These are phyloP conservation scores for Drosophila leonis DNA, from an alignment of 2,888 invertebrate genomes.

Conservation along the genomic window DNA sequence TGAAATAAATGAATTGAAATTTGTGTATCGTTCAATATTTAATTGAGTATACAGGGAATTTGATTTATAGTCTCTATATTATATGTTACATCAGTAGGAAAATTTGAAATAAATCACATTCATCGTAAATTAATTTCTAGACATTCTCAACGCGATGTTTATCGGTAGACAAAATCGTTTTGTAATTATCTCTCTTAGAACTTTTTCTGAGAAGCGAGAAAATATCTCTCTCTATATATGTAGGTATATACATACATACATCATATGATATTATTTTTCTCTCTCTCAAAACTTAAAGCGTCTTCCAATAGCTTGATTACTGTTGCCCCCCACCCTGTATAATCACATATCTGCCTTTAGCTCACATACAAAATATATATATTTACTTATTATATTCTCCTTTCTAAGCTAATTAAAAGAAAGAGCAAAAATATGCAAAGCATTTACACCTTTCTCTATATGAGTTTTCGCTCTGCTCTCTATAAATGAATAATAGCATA, in stretches of 20 bases:
- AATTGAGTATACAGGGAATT: not conserved
- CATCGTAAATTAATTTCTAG: not conserved
- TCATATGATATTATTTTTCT: not conserved
- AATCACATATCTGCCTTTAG: not conserved
- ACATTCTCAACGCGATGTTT: not conserved
- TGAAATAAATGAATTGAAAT: too few relatives aligned
- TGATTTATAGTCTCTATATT: not conserved
- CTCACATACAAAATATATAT: not conserved
- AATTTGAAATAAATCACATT: not conserved
- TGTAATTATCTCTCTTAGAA: not conserved
- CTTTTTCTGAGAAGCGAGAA: too few relatives aligned
- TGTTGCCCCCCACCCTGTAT: not conserved
- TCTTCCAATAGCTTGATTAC: too few relatives aligned
- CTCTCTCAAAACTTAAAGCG: not conserved
- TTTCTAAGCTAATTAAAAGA: not conserved
- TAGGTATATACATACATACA: too few relatives aligned
- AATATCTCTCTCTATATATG: too few relatives aligned
- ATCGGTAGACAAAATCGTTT: too few relatives aligned
- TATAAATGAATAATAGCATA: conserved; percentile 7
- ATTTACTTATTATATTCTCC: not conserved
- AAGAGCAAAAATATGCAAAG: not conserved
- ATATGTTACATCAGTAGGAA: not conserved
- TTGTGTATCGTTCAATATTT: not conserved
- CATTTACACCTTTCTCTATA: not conserved
- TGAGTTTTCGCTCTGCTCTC: not conserved